Conservation (phyloP, 2,888 invertebrate species). For the Erpobdella octoculata region DNA sequence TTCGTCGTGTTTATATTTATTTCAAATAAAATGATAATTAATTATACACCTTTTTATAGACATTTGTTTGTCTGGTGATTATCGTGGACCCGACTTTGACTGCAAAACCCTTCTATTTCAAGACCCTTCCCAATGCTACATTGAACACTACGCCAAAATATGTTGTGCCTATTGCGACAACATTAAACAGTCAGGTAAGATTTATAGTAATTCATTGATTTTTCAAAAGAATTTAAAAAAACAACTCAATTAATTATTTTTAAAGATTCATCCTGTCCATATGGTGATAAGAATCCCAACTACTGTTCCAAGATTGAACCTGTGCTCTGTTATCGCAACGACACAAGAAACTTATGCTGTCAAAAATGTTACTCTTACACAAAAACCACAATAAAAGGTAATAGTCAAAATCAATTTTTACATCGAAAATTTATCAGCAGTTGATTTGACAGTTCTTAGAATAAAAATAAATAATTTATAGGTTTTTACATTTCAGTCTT, state of each 20-base stretch:
- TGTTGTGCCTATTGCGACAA: constrained; percentile 31
- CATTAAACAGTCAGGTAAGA: constrained; percentile 9
- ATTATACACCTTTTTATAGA: constrained; percentile 35
- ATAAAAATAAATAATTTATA: too few species aligned
- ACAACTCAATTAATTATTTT: neutral
- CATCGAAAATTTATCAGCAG: too few species aligned
- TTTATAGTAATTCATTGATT: neutral
- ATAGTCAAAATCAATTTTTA: neutral
- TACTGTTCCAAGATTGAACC: neutral
- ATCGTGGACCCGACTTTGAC: constrained; percentile 24
- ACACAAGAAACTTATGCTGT: neutral
- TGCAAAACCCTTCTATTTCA: neutral
- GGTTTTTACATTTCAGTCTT: too few species aligned
- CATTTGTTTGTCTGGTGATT: constrained; percentile 38
- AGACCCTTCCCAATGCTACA: constrained; percentile 29
- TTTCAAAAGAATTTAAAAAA: neutral
- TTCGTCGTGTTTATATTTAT: too few species aligned
- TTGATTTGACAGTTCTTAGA: too few species aligned
- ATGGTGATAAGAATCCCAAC: constrained; percentile 27
- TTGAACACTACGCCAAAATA: constrained; percentile 7
- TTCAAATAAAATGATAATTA: neutral
- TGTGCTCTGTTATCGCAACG: neutral
- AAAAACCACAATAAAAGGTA: neutral
- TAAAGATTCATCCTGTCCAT: constrained; percentile 25
- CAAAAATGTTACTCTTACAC: neutral